Evolutionary conservation across 1,140 invertebrate species (phyloP).

Genomic region (Condylostylus longicornis): DNA sequence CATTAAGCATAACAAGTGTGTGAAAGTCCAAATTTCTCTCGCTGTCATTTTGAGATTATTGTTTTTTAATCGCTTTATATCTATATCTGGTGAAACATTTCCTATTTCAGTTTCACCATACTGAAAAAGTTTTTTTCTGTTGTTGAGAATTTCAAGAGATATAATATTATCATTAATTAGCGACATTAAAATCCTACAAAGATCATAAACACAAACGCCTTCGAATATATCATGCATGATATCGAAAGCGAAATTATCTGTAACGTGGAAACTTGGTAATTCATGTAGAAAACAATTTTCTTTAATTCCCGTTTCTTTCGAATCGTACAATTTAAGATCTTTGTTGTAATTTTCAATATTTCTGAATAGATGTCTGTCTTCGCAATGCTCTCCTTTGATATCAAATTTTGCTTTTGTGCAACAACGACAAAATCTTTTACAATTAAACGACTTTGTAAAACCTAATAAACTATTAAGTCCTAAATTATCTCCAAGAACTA

Average conservation of each 20-base stretch:
- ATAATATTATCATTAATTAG: too few relatives aligned
- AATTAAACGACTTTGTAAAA: slow-evolving; percentile 15
- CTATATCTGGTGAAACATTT: background rate
- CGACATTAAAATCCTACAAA: slow-evolving; percentile 18
- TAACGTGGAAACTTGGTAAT: slow-evolving; percentile 22
- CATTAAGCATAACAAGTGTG: slow-evolving; percentile 17
- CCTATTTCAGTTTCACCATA: too few relatives aligned
- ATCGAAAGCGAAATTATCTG: slow-evolving; percentile 24
- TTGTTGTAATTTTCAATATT: slow-evolving; percentile 1
- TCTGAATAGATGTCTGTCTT: slow-evolving; percentile 8
- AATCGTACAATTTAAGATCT: slow-evolving; percentile 2
- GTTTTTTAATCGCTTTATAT: slow-evolving; percentile 10
- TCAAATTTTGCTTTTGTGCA: slow-evolving; percentile 11
- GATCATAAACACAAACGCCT: slow-evolving; percentile 23
- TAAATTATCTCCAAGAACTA: slow-evolving; percentile 18
- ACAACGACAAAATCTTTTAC: slow-evolving; percentile 17
- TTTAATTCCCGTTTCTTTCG: slow-evolving; percentile 17
- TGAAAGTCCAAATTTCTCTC: slow-evolving; percentile 20
- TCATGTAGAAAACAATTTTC: slow-evolving; percentile 19
- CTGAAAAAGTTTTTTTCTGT: slow-evolving; percentile 16
- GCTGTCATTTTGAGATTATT: slow-evolving; percentile 15
- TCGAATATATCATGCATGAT: slow-evolving; percentile 30
- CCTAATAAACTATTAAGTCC: slow-evolving; percentile 15
- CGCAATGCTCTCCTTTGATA: slow-evolving; percentile 4
- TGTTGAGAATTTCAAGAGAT: slow-evolving; percentile 9